Percentiles rank a stretch among this genome's conserved stretches.
phyloP scores from a whole-genome alignment of 92 coral and sea anemone genomes.

The Anthopleura xanthogrammica region DNA sequence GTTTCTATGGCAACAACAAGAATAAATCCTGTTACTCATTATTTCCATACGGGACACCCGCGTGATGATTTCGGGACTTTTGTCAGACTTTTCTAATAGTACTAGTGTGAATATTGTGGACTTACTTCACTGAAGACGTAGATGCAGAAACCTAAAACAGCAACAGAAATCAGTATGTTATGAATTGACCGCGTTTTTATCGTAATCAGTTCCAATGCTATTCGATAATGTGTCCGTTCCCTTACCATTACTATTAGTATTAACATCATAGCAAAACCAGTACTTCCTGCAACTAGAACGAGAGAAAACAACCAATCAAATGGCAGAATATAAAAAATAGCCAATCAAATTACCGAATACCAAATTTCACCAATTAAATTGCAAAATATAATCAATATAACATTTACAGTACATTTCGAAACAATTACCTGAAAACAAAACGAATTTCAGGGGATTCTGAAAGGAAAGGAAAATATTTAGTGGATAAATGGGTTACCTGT shows the following conservation, averaged over 20 bases:
- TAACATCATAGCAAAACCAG: slow-evolving; percentile 69
- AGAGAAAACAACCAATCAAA: neutral
- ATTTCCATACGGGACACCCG: neutral
- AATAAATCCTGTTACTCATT: neutral
- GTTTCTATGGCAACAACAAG: slow-evolving; percentile 21
- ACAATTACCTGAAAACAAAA: slow-evolving; percentile 41
- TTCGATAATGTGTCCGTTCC: neutral
- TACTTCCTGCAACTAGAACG: slow-evolving; percentile 64
- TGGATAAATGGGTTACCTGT: neutral
- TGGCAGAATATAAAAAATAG: neutral
- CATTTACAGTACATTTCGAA: too few relatives aligned
- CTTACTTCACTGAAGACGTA: slow-evolving; percentile 52
- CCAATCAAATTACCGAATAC: neutral
- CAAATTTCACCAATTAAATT: too few relatives aligned
- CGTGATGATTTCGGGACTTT: neutral
- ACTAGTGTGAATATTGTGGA: neutral
- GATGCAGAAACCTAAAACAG: slow-evolving; percentile 53
- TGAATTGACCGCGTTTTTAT: neutral
- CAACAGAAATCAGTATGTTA: neutral
- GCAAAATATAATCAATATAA: too few relatives aligned
- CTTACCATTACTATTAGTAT: slow-evolving; percentile 75
- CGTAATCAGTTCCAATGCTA: neutral
- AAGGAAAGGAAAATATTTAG: slow-evolving; percentile 12
- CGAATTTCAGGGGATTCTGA: slow-evolving; percentile 39
- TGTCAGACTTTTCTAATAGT: too few relatives aligned